These are phyloP conservation scores for Archilochus colubris DNA, from an alignment of 2,113 vertebrate species.

Conservation along the genomic window DNA sequence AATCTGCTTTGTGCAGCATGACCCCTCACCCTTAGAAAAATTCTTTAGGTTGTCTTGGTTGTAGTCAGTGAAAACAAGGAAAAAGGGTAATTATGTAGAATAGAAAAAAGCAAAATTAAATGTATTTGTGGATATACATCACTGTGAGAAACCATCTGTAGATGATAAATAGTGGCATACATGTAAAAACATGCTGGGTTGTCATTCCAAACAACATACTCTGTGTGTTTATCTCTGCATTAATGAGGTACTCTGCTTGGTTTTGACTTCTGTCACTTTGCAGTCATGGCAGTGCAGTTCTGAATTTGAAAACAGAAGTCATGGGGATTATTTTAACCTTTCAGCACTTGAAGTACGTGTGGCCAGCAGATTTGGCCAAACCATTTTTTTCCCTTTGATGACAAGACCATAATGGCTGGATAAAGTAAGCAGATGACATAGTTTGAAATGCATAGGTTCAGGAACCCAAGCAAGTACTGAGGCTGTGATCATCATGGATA, in stretches of 20 bases:
- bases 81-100: background rate
- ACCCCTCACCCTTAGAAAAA: background rate
- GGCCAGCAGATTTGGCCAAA: background rate
- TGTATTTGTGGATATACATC: conserved; percentile 45
- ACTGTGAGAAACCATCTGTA: conserved; percentile 37
- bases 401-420: background rate
- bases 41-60: background rate
- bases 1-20: background rate
- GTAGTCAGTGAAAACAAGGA: background rate
- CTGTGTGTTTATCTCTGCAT: conserved; percentile 57
- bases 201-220: conserved; percentile 48
- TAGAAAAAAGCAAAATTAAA: conserved; percentile 24
- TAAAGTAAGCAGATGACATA: background rate
- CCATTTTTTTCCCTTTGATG: background rate
- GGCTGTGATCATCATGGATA: background rate
- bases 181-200: conserved; percentile 24
- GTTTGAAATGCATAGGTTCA: background rate
- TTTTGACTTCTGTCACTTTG: conserved; percentile 49
- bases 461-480: background rate
- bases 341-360: background rate
- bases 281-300: background rate
- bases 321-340: background rate
- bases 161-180: conserved; percentile 4
- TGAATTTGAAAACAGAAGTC: conserved; percentile 34
- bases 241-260: conserved; percentile 19